Evolutionary conservation across 2,797 vertebrate species (phyloP).

Genomic region (Saxicola maurus): DNA sequence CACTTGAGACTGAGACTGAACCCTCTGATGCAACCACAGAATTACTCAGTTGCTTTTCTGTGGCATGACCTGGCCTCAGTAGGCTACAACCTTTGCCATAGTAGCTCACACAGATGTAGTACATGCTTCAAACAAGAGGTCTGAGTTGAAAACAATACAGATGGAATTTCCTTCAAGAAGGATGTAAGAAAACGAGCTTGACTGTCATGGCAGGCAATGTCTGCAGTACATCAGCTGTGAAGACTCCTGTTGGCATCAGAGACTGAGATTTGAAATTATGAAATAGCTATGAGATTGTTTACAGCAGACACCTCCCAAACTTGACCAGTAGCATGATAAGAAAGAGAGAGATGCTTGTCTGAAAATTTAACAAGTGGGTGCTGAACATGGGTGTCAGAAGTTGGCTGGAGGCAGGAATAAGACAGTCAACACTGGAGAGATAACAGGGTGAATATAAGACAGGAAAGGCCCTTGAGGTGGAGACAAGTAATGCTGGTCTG

Average conservation of each 20-base stretch:
- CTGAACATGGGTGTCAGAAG: neutral
- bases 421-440: neutral
- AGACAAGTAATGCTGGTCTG: neutral
- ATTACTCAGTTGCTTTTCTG: neutral
- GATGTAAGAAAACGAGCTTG: neutral
- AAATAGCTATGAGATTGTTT: neutral
- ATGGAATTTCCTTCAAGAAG: neutral
- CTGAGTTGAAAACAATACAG: neutral
- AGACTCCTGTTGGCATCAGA: neutral
- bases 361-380: conserved; percentile 12
- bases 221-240: neutral
- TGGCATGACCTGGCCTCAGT: neutral
- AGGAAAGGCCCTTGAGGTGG: neutral
- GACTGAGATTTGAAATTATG: neutral
- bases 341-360: neutral
- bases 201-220: neutral
- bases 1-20: neutral
- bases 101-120: neutral
- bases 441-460: neutral
- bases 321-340: neutral
- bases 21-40: neutral
- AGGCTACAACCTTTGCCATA: neutral
- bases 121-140: neutral
- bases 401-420: neutral
- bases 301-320: neutral